Evolutionary conservation across 2,888 invertebrate genomes (phyloP).

Genomic region (Mamestra brassicae): DNA sequence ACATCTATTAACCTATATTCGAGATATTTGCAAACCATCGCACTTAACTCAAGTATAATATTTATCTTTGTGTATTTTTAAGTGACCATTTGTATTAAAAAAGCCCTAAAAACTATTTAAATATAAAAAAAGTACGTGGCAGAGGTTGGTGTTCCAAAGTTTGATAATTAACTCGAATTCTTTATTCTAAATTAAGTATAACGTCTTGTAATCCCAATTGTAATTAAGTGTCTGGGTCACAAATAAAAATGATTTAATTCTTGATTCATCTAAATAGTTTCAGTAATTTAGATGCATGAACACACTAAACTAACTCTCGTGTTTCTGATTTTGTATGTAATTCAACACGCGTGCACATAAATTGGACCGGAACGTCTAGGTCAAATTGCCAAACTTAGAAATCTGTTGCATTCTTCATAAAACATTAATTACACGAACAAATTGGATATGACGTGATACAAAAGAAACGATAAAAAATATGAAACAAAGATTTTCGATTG

Average conservation of each 20-base stretch:
- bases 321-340: slow-evolving; percentile 13
- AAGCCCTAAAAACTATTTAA: too few relatives aligned
- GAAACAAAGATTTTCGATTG: background rate
- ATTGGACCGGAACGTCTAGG: slow-evolving; percentile 40
- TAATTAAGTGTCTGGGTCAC: background rate
- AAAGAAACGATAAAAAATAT: background rate
- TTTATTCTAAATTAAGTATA: background rate
- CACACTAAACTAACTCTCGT: background rate
- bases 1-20: too few relatives aligned
- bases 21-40: too few relatives aligned
- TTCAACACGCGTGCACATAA: slow-evolving; percentile 36
- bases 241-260: background rate
- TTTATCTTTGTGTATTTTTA: too few relatives aligned
- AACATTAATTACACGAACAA: slow-evolving; percentile 2
- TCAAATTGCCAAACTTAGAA: slow-evolving; percentile 40
- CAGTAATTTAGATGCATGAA: background rate
- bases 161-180: background rate
- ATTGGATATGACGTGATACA: slow-evolving; percentile 1
- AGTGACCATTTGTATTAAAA: too few relatives aligned
- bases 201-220: too few relatives aligned
- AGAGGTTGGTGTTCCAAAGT: background rate
- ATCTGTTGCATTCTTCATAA: slow-evolving; percentile 24
- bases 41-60: too few relatives aligned
- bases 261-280: background rate
- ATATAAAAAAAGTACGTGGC: too few relatives aligned